Evolutionary conservation across 1,140 invertebrate species (phyloP), one percentile per base, ranked within the genome.

Genomic region (Megalonaias nervosa): DNA sequence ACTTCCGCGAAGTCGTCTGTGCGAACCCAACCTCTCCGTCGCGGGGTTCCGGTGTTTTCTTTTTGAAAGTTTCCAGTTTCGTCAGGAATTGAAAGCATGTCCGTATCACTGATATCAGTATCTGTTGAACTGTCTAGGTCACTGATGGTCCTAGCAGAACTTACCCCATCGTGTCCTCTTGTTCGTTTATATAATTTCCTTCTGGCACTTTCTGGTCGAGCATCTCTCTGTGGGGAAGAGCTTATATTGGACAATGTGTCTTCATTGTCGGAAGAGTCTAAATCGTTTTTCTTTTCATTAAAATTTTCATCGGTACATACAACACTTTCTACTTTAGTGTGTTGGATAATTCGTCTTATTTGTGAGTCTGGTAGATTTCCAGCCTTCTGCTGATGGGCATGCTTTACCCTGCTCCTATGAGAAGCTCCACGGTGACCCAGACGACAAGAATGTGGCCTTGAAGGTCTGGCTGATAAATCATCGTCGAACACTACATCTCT

Each of bases 61-160:
- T 69, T 69, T 26, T 75, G 71, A 31, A 78, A 69, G 11, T 67
- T 71, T 23, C 74, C 74, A 0, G 84, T 86, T 71, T 86, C 85
- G 79, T 86, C 85, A 15, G 85, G 85, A 64, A 86, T 86, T 16
- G 82, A 81, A 72, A 84, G 77, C 68, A 84, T 75, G 62, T 83
- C 85, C 19, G 83, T 81, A 72, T 84, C 85, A 72, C 82, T 83
- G 14, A 74, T 60, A 23, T 84, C 81, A 21, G 75, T 78, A 58
- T 81, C 81, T 12, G 81, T 79, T 15, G 77, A 81, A 65, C 74
- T 81, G 62, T 86, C 80, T 14, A 81, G 31, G 67, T 84, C 78
- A 26, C 75, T 83, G 31, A 81, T 77, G 6, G 71, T 59, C 19
- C 60, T 73, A 3, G 65, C 31, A n/a, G 69, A 71, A 26, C 57